Conservation (phyloP, 2,113 vertebrate genomes). For the Misgurnus mizolepis region DNA sequence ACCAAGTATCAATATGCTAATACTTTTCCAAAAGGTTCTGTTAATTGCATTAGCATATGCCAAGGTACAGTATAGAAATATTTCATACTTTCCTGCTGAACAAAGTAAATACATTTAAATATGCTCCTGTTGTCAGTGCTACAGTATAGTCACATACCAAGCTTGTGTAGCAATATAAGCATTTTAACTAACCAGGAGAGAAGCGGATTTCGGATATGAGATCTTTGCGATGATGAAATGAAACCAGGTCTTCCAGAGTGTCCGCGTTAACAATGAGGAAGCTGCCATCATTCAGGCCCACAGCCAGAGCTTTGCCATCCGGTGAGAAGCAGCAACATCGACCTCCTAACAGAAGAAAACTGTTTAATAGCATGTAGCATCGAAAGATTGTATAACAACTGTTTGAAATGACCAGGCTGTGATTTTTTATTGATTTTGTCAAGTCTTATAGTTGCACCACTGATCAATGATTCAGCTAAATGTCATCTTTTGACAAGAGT, state of each 20-base stretch:
- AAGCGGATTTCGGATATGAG: conserved; percentile 96
- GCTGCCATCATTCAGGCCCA: conserved; percentile 95
- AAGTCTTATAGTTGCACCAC: too few relatives aligned
- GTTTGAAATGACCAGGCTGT: too few relatives aligned
- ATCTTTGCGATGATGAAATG: conserved; percentile 97
- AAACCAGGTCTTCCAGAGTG: conserved; percentile 95
- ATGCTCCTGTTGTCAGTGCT: neutral
- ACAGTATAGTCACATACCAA: neutral
- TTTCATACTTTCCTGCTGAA: neutral
- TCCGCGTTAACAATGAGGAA: conserved; percentile 97
- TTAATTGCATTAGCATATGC: conserved; percentile 32
- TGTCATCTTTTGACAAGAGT: too few relatives aligned
- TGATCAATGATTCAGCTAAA: too few relatives aligned
- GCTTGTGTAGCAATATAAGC: neutral
- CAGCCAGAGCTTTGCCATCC: conserved; percentile 93
- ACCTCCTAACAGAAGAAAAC: conserved; percentile 76
- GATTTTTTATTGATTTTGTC: too few relatives aligned
- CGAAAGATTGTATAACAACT: neutral
- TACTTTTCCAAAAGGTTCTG: neutral
- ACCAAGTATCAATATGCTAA: conserved; percentile 2
- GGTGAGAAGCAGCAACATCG: conserved; percentile 98
- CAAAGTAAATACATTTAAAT: neutral
- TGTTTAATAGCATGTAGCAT: neutral
- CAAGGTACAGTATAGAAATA: neutral
- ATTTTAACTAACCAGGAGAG: conserved; percentile 85